Evolutionary conservation across 2,888 invertebrate species (phyloP).

Genomic region (Drosophila merina): DNA sequence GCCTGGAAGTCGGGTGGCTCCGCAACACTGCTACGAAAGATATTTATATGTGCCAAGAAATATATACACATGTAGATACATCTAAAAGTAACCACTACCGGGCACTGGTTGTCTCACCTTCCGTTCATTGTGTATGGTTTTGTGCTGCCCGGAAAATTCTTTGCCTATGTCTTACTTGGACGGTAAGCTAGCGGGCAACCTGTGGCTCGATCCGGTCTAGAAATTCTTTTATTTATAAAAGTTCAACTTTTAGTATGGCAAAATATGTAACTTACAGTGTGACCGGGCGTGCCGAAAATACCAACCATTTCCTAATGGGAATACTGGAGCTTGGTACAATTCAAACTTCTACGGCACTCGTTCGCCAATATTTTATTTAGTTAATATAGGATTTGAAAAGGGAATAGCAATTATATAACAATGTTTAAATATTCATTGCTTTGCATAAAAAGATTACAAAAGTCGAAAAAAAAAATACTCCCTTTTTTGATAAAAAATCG

Average conservation of each 20-base stretch:
- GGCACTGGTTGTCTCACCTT: constrained; percentile 17
- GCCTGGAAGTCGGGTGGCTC: constrained; percentile 76
- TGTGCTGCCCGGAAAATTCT: neutral
- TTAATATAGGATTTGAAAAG: too few species aligned
- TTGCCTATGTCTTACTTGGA: neutral
- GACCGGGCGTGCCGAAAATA: constrained; percentile 2
- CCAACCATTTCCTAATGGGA: neutral
- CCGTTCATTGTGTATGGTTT: constrained; percentile 27
- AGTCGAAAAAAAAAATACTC: too few species aligned
- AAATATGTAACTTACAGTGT: constrained; percentile 18
- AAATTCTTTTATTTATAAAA: constrained; percentile 32
- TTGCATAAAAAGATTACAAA: too few species aligned
- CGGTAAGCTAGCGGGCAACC: constrained; percentile 1
- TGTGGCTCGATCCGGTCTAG: constrained; percentile 9
- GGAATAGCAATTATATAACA: too few species aligned
- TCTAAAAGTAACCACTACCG: neutral
- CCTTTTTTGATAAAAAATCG: too few species aligned
- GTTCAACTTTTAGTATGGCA: constrained; percentile 5
- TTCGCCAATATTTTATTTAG: too few species aligned
- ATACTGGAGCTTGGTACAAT: neutral
- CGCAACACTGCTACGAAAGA: constrained; percentile 13
- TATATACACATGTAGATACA: neutral
- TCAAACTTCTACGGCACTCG: neutral
- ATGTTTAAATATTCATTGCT: too few species aligned
- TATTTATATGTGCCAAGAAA: neutral